Base-by-base conservation (phyloP, 2,797 vertebrate species). In the Florisuga fusca region DNA sequence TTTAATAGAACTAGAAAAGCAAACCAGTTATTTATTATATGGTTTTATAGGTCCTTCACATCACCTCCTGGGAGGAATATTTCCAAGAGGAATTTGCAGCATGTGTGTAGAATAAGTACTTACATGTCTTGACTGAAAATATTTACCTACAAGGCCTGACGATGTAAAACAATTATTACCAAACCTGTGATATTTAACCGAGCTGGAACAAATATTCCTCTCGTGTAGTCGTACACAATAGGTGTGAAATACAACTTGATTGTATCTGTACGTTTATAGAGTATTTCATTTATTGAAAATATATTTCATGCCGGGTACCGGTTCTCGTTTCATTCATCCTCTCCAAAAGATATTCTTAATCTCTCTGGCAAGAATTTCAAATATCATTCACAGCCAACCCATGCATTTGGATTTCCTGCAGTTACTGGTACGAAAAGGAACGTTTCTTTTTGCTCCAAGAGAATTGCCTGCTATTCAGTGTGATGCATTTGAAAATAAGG, bases 291-390 rank as follows among this genome's bases (percentile, higher is more conserved):
- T 88, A 92, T 78, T 90, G 81, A 64, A 87, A 57, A 84, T 48
- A 12, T 83, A 51, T 79, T 87, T 95, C 80, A 71, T 23, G 62
- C 75, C 66, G 80, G 43, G 41, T 48, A 85, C 81, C 34, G n/a
- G 72, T 53, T 96, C 74, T 94, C 62, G 81, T 94, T 91, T 80
- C 61, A 61, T 82, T 94, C 87, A 90, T 77, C 83, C 85, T 23
- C 55, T 83, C 66, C 54, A 76, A 80, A 93, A 93, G 79, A 73
- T 17, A 50, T 55, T 50, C 58, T 50, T 68, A 34, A 76, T 79
- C 36, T 55, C 66, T 63, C 74, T 64, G 73, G 81, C 33, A 71
- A 36, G 92, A 89, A 87, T 92, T 91, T 58, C 72, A 91, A 96
- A 67, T 62, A 69, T 45, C 90, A 75, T 43, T 76, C 75, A 15